phyloP scores from a whole-genome alignment of 30 jellyfish, hydroid and myxozoan species.

The Sanderia malayensis region DNA sequence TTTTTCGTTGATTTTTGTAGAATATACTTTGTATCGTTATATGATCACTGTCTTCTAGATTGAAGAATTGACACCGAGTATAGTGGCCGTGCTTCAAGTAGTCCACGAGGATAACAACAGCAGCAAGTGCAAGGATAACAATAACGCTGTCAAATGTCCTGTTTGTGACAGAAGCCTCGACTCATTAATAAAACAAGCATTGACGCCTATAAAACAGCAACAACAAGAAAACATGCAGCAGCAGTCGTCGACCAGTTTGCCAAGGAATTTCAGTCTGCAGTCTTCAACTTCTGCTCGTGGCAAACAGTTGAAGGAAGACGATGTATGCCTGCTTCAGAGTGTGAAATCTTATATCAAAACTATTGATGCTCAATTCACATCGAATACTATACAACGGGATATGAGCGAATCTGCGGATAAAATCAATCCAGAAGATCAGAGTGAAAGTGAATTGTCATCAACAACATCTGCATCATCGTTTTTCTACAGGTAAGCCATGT shows the following conservation, averaged over 20 bases:
- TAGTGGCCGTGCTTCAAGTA: conserved; percentile 56
- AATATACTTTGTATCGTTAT: no score
- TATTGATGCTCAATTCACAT: conserved; percentile 22
- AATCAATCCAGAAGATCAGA: conserved; percentile 16
- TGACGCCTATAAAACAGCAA: conserved; percentile 46
- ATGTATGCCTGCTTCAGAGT: not conserved
- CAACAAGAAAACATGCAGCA: conserved; percentile 56
- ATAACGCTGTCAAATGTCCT: conserved; percentile 29
- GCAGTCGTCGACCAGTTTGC: conserved; percentile 66
- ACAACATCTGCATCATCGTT: conserved; percentile 81
- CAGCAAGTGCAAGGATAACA: conserved; percentile 35
- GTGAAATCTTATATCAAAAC: conserved; percentile 28
- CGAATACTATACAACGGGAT: conserved; percentile 4
- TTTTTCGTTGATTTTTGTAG: no score
- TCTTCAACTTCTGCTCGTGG: conserved; percentile 15
- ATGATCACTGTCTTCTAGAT: conserved; percentile 26
- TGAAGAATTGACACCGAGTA: conserved; percentile 61
- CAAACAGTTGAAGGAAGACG: not conserved
- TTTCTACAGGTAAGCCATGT: conserved; percentile 66
- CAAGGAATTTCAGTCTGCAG: conserved; percentile 53
- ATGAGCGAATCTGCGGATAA: conserved; percentile 5
- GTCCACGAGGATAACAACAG: conserved; percentile 49
- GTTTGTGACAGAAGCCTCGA: conserved; percentile 57
- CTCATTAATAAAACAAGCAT: conserved; percentile 45
- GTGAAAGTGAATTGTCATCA: conserved; percentile 30